Evolutionary conservation across 2,888 invertebrate genomes (phyloP), one percentile per base, ranked within the genome.

Genomic region (Alsophila aescularia): DNA sequence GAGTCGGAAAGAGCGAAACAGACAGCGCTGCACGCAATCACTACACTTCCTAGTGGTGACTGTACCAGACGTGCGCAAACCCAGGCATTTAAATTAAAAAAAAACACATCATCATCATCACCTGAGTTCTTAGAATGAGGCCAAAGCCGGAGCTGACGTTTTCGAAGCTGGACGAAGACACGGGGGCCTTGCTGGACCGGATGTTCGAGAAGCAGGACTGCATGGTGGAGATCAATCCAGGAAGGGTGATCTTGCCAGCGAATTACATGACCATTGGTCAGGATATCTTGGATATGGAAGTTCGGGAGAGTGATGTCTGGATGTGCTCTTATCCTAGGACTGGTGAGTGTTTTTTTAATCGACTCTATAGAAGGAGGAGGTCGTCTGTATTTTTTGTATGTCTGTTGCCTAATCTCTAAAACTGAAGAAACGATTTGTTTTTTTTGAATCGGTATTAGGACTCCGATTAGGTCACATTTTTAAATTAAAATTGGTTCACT

Each of bases 321-420:
- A 92, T 98, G 80, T 94, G 96, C 37, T 97, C 97, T 8, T 97
- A 96, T 89, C 98, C 98, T 0, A 94, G 98, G 72, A 97, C 97
- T 69, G 98, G 98, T 96, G 77, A 85, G 88, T 77, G 5, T 7
- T 7, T 24, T 24, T 6, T 24, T n/a, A n/a, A n/a, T n/a, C n/a
- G n/a, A n/a, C n/a, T n/a, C n/a, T n/a, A n/a, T n/a, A n/a, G n/a
- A n/a, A n/a, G n/a, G n/a, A n/a, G n/a, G n/a, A n/a, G n/a, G n/a
- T n/a, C n/a, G n/a, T n/a, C n/a, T n/a, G n/a, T n/a, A n/a, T n/a
- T n/a, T n/a, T n/a, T n/a, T n/a, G n/a, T n/a, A n/a, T n/a, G n/a
- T n/a, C n/a, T n/a, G n/a, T n/a, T n/a, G n/a, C n/a, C n/a, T n/a
- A n/a, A n/a, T n/a, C n/a, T n/a, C n/a, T n/a, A n/a, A n/a, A n/a